A percentile compares a stretch with the other conserved stretches of the same genome.
These are phyloP conservation scores for Drosophila austrosaltans DNA, from an alignment of 2,888 invertebrate genomes.

Conservation along the genomic window DNA sequence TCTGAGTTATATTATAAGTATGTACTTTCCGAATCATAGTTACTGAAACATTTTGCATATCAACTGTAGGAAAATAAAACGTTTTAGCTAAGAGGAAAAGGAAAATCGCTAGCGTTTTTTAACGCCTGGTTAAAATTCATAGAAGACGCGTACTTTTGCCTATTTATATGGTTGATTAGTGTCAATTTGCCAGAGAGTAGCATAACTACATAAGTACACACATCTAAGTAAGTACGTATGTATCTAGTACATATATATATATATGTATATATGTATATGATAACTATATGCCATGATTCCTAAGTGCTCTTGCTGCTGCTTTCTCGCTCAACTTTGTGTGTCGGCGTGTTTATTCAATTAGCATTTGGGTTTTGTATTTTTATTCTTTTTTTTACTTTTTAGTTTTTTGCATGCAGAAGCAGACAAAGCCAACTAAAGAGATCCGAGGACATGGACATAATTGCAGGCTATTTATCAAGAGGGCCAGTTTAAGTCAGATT, in stretches of 20 bases:
- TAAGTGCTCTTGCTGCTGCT: conserved; percentile 34
- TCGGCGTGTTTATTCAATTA: conserved; percentile 77
- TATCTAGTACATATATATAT: not conserved
- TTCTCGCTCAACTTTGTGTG: conserved; percentile 61
- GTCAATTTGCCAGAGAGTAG: conserved; percentile 59
- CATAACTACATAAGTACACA: conserved; percentile 25
- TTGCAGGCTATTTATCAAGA: conserved; percentile 75
- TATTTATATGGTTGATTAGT: conserved; percentile 51
- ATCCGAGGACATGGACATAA: conserved; percentile 67
- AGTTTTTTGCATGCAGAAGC: conserved; percentile 51
- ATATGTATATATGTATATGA: conserved; percentile 20
- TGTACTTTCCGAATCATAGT: too few relatives aligned
- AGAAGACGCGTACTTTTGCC: conserved; percentile 28
- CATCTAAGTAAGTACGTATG: conserved; percentile 12
- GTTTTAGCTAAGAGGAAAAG: not conserved
- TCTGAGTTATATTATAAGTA: too few relatives aligned
- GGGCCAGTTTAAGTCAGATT: conserved; percentile 20
- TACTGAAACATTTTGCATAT: too few relatives aligned
- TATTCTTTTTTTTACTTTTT: conserved; percentile 17
- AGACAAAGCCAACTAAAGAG: conserved; percentile 40
- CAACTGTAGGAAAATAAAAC: not conserved
- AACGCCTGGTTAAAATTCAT: conserved; percentile 25
- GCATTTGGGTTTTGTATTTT: conserved; percentile 39
- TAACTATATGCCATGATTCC: conserved; percentile 16
- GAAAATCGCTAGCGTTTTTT: conserved; percentile 40